These are phyloP conservation scores for Pteronotus mesoamericanus DNA, from an alignment of 2,797 vertebrate species.

Conservation along the genomic window DNA sequence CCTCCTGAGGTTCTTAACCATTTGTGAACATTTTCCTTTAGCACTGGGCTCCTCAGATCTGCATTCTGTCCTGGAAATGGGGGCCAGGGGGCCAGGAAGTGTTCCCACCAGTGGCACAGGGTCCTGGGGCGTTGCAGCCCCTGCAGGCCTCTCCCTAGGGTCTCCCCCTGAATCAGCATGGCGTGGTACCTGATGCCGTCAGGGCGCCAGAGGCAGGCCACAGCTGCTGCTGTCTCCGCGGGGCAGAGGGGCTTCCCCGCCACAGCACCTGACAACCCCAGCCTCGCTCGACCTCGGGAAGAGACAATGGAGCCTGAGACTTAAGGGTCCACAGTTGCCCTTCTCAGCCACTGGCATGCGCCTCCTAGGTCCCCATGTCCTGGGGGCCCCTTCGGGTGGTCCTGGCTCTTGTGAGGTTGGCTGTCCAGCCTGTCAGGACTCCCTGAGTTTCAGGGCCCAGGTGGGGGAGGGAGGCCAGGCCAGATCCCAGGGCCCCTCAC, in stretches of 20 bases:
- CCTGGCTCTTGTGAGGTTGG: neutral
- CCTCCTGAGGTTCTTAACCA: neutral
- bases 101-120: fast-evolving
- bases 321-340: neutral
- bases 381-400: neutral
- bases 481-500: too few relatives aligned
- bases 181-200: neutral
- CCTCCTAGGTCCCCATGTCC: neutral
- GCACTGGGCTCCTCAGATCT: neutral
- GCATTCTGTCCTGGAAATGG: neutral
- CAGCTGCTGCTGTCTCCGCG: fast-evolving
- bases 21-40: too few relatives aligned
- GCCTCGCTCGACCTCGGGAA: neutral
- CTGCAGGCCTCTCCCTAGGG: neutral
- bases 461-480: neutral
- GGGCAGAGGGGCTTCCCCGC: fast-evolving
- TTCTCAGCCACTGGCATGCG: fast-evolving
- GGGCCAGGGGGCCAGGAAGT: neutral
- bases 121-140: neutral
- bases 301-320: neutral
- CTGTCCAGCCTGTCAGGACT: neutral
- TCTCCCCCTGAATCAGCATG: fast-evolving
- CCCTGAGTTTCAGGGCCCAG: neutral
- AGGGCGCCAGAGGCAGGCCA: neutral
- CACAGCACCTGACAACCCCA: fast-evolving